Conservation (phyloP, 1,140 invertebrate species). For the Camponotus vicinus region DNA sequence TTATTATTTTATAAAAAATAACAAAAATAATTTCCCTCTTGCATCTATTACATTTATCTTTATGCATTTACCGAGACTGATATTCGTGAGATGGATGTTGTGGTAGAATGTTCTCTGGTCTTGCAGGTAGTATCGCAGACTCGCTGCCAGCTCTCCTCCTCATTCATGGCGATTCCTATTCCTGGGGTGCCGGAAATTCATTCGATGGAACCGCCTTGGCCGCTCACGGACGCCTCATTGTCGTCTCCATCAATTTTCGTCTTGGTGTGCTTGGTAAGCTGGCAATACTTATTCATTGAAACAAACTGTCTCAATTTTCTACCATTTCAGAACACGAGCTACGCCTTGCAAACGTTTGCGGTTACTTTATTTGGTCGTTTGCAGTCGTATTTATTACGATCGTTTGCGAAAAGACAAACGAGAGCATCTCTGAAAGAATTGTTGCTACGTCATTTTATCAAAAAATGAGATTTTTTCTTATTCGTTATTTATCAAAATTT, state of each 20-base stretch:
- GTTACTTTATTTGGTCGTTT: conserved; percentile 6
- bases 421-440: background rate
- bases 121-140: conserved; percentile 84
- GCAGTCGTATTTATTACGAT: background rate
- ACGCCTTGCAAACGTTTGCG: background rate
- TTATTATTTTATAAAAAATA: background rate
- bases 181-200: conserved; percentile 97
- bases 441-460: background rate
- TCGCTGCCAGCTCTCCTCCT: conserved; percentile 93
- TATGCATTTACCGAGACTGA: background rate
- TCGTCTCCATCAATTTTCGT: conserved; percentile 99
- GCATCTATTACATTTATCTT: background rate
- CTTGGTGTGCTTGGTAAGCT: conserved; percentile 97
- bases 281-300: background rate
- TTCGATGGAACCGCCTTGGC: conserved; percentile 97
- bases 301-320: background rate
- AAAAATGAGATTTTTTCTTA: background rate
- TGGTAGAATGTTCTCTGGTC: conserved; percentile 56
- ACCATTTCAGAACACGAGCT: background rate
- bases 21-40: background rate
- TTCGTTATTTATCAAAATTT: background rate
- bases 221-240: conserved; percentile 96
- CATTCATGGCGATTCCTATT: conserved; percentile 97
- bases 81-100: conserved; percentile 5
- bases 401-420: background rate